These are phyloP conservation scores for Taxidea taxus DNA, from an alignment of 2,113 vertebrate species.

Conservation along the genomic window DNA sequence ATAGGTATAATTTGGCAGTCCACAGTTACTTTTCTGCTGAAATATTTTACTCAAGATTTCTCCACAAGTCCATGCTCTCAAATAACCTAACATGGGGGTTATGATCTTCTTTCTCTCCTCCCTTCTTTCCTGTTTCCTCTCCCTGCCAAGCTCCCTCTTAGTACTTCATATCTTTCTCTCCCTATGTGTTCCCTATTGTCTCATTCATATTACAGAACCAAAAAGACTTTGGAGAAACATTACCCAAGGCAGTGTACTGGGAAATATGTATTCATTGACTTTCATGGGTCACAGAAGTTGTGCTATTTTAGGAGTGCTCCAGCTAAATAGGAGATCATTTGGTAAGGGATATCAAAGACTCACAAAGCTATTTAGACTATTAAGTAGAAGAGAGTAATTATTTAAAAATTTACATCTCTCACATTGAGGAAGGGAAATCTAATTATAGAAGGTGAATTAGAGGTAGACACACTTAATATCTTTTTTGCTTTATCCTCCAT, in stretches of 20 bases:
- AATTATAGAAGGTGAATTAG: constrained; percentile 19
- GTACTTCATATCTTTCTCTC: not conserved
- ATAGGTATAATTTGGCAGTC: not conserved
- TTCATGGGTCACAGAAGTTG: not conserved
- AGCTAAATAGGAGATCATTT: not conserved
- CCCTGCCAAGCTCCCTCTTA: not conserved
- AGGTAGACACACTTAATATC: not conserved
- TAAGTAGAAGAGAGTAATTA: not conserved
- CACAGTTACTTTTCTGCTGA: not conserved
- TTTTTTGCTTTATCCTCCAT: not conserved
- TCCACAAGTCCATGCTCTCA: not conserved
- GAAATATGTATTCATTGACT: not conserved
- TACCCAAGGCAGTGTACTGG: not conserved
- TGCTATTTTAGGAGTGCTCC: not conserved
- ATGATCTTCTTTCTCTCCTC: not conserved
- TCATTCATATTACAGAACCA: not conserved
- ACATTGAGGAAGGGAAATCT: not conserved
- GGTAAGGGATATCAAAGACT: not conserved
- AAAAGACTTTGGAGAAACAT: not conserved
- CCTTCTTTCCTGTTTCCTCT: not conserved
- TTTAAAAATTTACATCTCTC: not conserved
- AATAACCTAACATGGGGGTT: not conserved
- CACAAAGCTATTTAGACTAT: constrained; percentile 11
- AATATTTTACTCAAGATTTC: constrained; percentile 5
- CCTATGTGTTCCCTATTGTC: not conserved